These are phyloP conservation scores for Podarcis siculus DNA, from an alignment of 2,797 vertebrate genomes.

Conservation along the genomic window DNA sequence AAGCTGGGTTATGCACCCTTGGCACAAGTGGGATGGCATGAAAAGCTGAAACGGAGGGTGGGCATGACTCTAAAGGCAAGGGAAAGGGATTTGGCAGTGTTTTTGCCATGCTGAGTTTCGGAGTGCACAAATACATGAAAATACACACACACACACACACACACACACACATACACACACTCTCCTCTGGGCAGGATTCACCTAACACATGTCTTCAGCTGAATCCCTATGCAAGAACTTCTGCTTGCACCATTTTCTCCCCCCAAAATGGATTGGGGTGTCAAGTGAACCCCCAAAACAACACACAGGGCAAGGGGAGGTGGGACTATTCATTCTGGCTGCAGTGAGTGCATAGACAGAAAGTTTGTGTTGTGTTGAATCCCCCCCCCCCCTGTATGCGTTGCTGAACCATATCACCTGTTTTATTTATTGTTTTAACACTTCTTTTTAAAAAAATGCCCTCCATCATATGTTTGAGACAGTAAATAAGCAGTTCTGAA, in stretches of 20 bases:
- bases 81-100: not conserved
- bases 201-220: too few species aligned
- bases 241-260: too few species aligned
- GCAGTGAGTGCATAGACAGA: too few species aligned
- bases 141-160: not conserved
- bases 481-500: not conserved
- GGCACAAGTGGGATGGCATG: not conserved
- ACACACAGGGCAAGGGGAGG: too few species aligned
- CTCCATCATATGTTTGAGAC: not conserved
- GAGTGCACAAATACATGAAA: not conserved
- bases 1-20: slow-evolving; percentile 26
- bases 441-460: not conserved
- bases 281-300: too few species aligned
- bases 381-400: not conserved
- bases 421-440: not conserved
- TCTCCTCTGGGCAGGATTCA: too few species aligned
- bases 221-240: too few species aligned
- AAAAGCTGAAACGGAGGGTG: slow-evolving; percentile 21
- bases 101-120: not conserved
- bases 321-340: too few species aligned
- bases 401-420: not conserved
- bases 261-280: too few species aligned
- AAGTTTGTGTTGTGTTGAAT: too few species aligned
- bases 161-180: too few species aligned
- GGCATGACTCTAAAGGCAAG: not conserved